Conservation (phyloP, 2,797 vertebrate species). For the Sebastes steindachneri region DNA sequence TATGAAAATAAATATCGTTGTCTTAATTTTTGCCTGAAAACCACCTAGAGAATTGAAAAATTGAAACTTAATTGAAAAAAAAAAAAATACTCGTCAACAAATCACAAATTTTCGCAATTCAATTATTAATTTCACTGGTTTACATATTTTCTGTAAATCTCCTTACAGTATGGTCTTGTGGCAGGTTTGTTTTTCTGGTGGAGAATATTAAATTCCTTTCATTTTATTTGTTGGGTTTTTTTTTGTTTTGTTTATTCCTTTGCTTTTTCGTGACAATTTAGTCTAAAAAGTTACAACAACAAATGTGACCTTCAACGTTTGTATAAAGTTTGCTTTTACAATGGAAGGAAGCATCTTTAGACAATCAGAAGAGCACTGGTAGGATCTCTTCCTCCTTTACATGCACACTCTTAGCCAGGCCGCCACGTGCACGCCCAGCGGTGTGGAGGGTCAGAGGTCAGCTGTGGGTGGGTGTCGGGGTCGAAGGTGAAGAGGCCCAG, state of each 20-base stretch:
- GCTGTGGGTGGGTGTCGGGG: slow-evolving; percentile 42
- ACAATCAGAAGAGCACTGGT: background rate
- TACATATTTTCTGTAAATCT: no score
- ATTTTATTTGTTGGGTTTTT: background rate
- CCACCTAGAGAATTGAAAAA: no score
- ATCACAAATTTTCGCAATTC: fast-evolving
- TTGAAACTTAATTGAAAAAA: no score
- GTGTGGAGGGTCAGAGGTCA: slow-evolving; percentile 33
- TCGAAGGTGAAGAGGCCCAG: slow-evolving; percentile 64
- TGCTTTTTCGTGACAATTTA: background rate
- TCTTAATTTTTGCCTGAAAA: no score
- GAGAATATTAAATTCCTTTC: background rate
- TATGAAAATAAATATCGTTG: fast-evolving
- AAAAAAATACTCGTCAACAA: no score
- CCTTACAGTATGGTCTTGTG: no score
- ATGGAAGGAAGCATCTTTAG: background rate
- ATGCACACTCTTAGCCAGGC: slow-evolving; percentile 13
- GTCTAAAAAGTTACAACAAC: background rate
- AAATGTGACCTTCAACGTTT: background rate
- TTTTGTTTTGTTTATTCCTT: no score
- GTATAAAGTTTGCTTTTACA: background rate
- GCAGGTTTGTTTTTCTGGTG: no score
- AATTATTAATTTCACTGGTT: no score
- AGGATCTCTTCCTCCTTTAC: background rate
- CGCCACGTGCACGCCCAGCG: slow-evolving; percentile 5